phyloP scores from a whole-genome alignment of 2,888 invertebrate genomes.

The Oscheius sp. region DNA sequence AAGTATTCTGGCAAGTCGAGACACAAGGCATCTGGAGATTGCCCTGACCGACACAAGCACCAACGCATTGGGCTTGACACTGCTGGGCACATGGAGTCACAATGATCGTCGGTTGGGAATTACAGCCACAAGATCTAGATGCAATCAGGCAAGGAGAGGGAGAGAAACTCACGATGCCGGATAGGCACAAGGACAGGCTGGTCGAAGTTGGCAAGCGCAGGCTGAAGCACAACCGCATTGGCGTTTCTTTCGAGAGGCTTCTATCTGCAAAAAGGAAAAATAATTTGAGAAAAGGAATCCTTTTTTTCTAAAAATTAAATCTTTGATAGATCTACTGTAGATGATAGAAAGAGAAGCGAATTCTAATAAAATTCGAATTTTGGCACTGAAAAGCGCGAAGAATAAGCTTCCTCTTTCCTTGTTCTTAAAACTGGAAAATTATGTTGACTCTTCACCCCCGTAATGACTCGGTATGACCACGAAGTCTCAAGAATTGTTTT shows the following conservation, averaged over 20 bases:
- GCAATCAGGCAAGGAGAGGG: neutral
- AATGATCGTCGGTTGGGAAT: neutral
- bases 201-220: constrained; percentile 20
- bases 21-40: constrained; percentile 10
- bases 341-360: no score
- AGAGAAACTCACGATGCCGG: neutral
- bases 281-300: neutral
- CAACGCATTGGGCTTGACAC: constrained; percentile 28
- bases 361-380: no score
- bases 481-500: no score
- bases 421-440: neutral
- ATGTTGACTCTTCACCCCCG: no score
- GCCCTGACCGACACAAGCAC: constrained; percentile 21
- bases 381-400: no score
- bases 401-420: no score
- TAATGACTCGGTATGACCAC: no score
- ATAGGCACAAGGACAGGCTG: constrained; percentile 20
- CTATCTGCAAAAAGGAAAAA: neutral
- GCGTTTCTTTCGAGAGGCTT: constrained; percentile 35
- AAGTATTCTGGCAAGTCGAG: constrained; percentile 24
- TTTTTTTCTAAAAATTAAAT: no score
- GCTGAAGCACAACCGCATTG: constrained; percentile 45
- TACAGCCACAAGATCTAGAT: neutral
- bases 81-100: constrained; percentile 18
- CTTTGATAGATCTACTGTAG: no score